Evolutionary conservation across 2,113 vertebrate species (phyloP).

Genomic region (Marmota monax): DNA sequence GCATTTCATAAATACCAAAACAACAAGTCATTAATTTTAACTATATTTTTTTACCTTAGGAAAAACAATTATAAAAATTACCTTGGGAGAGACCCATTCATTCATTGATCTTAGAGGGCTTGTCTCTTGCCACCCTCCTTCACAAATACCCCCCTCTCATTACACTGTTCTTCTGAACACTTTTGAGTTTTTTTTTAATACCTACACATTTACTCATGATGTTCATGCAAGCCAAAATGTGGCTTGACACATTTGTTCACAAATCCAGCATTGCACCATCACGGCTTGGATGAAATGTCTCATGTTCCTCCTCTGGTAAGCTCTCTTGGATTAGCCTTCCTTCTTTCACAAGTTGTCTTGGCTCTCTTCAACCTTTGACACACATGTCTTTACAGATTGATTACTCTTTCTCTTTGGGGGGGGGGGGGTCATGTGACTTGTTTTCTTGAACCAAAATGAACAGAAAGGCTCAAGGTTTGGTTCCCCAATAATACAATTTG

Average conservation of each 20-base stretch:
- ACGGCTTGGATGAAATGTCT: neutral
- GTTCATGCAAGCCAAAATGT: neutral
- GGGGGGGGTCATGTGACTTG: neutral
- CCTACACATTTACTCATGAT: neutral
- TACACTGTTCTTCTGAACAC: neutral
- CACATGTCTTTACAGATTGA: neutral
- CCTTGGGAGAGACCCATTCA: neutral
- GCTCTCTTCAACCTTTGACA: neutral
- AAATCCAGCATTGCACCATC: neutral
- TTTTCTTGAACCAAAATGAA: neutral
- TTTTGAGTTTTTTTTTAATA: neutral
- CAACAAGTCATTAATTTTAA: neutral
- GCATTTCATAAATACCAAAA: neutral
- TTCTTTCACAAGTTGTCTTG: neutral
- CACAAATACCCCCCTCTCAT: neutral
- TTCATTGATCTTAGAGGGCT: neutral
- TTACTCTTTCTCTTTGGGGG: neutral
- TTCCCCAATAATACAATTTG: neutral
- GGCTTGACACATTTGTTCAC: neutral
- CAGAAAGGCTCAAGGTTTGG: neutral
- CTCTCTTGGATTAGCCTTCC: neutral
- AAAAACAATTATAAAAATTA: conserved; percentile 13
- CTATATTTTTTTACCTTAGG: neutral
- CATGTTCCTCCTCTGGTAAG: neutral
- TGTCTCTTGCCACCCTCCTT: neutral